These are phyloP conservation scores for Alitta virens DNA, from an alignment of 2,888 invertebrate species.

Conservation along the genomic window DNA sequence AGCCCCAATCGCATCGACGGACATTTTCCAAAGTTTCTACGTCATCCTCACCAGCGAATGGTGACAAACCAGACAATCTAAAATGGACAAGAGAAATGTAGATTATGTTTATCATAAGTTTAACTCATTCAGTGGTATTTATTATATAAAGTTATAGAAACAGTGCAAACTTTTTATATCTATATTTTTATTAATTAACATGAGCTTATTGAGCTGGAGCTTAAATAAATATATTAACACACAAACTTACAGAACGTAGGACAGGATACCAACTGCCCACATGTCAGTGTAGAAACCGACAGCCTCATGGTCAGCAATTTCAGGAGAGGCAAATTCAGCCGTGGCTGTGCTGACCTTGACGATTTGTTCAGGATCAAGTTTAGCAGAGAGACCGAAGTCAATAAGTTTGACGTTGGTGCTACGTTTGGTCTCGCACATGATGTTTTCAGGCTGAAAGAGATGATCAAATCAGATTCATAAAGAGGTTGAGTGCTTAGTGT, in stretches of 20 bases:
- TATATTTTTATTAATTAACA: too few relatives aligned
- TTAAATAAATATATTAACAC: too few relatives aligned
- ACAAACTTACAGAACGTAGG: conserved; percentile 89
- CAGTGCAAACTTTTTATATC: too few relatives aligned
- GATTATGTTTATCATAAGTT: too few relatives aligned
- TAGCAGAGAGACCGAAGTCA: conserved; percentile 98
- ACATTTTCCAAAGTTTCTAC: conserved; percentile 97
- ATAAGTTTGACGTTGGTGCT: conserved; percentile 97
- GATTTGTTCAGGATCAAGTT: conserved; percentile 95
- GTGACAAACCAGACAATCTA: conserved; percentile 93
- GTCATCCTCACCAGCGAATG: conserved; percentile 98
- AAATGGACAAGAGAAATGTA: conserved; percentile 6
- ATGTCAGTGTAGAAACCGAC: conserved; percentile 99
- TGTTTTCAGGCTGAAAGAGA: conserved; percentile 91
- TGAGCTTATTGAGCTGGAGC: too few relatives aligned
- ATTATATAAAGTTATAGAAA: background rate
- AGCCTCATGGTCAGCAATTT: conserved; percentile 96
- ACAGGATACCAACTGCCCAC: conserved; percentile 99
- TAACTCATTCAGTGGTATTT: background rate
- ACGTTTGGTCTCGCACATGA: conserved; percentile 96
- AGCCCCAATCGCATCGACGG: conserved; percentile 98
- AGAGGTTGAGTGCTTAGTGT: too few relatives aligned
- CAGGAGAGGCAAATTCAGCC: conserved; percentile 98
- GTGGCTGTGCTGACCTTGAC: conserved; percentile 99
- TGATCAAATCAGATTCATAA: too few relatives aligned